These are phyloP conservation scores for Octomys mimax DNA, from an alignment of 2,797 vertebrate genomes.

Conservation along the genomic window DNA sequence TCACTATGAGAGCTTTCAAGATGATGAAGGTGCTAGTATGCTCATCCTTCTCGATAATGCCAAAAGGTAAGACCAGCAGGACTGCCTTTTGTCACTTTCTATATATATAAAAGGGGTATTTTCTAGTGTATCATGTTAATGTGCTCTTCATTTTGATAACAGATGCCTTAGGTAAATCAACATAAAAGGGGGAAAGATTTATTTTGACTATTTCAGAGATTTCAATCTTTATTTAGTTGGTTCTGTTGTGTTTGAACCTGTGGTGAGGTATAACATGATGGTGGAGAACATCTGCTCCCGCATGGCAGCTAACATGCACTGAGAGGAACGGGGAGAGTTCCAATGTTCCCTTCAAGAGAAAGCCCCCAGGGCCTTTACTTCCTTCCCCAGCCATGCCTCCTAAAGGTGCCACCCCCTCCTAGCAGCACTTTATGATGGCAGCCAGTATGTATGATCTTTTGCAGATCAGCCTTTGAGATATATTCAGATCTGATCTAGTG, in stretches of 20 bases:
- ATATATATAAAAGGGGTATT: not conserved
- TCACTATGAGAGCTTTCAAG: slow-evolving; percentile 99
- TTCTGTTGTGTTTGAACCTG: not conserved
- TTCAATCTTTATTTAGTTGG: not conserved
- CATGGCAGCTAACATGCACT: not conserved
- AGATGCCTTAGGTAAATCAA: not conserved
- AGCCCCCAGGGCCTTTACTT: not conserved
- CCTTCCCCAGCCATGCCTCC: not conserved
- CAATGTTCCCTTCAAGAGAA: not conserved
- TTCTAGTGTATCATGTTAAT: not conserved
- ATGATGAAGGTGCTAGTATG: slow-evolving; percentile 98
- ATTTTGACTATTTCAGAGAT: not conserved
- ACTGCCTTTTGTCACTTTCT: not conserved
- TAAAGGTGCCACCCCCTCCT: not conserved
- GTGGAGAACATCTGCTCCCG: not conserved
- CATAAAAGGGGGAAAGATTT: not conserved
- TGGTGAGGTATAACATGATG: not conserved
- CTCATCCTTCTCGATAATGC: slow-evolving; percentile 98
- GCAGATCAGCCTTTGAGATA: not conserved
- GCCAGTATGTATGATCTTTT: not conserved
- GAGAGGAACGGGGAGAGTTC: not conserved
- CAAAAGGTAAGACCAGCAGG: slow-evolving; percentile 92
- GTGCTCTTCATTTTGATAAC: not conserved
- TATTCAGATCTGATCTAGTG: no score
- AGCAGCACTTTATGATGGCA: not conserved